Base-by-base conservation (phyloP, 2,888 invertebrate species). In the Cantharis flavilabris region DNA sequence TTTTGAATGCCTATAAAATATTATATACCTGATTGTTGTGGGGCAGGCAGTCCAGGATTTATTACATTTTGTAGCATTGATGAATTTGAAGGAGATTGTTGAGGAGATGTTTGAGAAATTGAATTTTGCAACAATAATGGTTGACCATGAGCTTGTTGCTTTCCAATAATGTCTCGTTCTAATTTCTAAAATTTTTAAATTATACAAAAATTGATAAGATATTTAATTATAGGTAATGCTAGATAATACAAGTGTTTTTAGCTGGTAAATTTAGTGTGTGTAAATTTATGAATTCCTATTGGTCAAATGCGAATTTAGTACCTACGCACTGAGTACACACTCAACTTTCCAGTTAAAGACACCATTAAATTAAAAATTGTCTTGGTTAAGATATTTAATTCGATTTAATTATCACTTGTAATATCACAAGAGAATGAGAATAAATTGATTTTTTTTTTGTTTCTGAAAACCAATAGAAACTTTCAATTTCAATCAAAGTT, bases 81-180 rank as follows among this genome's bases (percentile, higher is more conserved):
- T 76, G 87, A 86, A 83, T 79, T 85, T 77, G 85, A 76, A 64
- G 84, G 76, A 75, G 75, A 77, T 9, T 82, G 75, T 73, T 83
- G 80, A 80, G 86, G 86, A 80, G 86, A 87, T 78, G 86, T 87
- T 82, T 85, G 88, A 71, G 86, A 85, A 79, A 86, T 84, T 71
- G 85, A 85, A 83, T 86, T 87, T 81, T 86, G 88, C 75, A 86
- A 81, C 77, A 83, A 76, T 30, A 82, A 85, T 64, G 87, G 84
- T 78, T 87, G 86, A 79, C 84, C 86, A 70, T 84, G 86, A 69
- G 85, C 80, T 73, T 80, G 86, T 81, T 82, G 87, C 83, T 91
- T 91, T 65, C 90, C 91, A 82, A 92, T 91, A 78, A 93, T 87
- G 83, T 94, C 93, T 80, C 92, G 89, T 86, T 94, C 94, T 78